A percentile compares a stretch with the other conserved stretches of the same genome.
Conservation (phyloP, 2,888 invertebrate genomes). For the Neoaliturus tenellus region DNA sequence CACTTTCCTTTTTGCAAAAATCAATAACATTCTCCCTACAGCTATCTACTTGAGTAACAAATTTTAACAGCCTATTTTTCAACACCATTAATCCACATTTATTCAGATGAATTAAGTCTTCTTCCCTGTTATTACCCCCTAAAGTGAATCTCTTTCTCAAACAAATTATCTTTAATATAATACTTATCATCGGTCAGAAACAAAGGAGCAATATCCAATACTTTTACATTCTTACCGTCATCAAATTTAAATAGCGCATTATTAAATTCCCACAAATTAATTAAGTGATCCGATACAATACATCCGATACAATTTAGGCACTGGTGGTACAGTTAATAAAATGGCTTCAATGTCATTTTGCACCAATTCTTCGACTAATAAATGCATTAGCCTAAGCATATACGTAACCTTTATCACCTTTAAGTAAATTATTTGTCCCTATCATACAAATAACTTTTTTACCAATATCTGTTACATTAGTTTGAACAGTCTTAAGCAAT, state of each 20-base stretch:
- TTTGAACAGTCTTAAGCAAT: background rate
- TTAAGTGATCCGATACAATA: background rate
- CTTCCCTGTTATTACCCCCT: background rate
- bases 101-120: background rate
- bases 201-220: background rate
- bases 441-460: background rate
- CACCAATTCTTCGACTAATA: background rate
- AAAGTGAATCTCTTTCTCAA: background rate
- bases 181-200: background rate
- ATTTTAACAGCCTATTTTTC: background rate
- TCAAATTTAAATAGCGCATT: background rate
- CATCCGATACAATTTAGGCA: background rate
- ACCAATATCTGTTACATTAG: background rate
- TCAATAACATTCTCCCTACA: background rate
- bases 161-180: background rate
- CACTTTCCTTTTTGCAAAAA: background rate
- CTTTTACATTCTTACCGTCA: background rate
- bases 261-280: background rate
- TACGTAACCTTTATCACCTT: background rate
- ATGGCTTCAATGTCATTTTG: background rate
- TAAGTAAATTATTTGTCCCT: background rate
- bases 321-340: background rate
- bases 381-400: background rate
- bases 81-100: background rate
- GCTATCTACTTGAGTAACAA: background rate